Conservation (phyloP, 2,113 vertebrate genomes). For the Apus apus region DNA sequence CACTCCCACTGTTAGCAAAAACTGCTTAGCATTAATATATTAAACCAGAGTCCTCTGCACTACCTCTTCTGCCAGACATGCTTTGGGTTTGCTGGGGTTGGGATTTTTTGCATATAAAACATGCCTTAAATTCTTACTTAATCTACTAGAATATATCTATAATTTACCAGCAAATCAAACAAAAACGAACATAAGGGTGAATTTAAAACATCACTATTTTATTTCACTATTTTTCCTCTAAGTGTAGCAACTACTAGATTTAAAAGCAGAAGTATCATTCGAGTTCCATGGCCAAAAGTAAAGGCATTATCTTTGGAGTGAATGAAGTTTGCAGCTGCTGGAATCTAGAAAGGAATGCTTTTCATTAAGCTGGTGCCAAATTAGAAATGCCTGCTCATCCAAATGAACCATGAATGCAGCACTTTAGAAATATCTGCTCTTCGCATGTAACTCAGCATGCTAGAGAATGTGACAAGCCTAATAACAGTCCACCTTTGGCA, state of each 20-base stretch:
- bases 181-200: not conserved
- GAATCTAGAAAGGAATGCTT: conserved; percentile 69
- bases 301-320: conserved; percentile 66
- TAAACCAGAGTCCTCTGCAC: conserved; percentile 6
- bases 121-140: conserved; percentile 29
- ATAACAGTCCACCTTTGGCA: conserved; percentile 21
- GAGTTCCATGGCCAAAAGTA: conserved; percentile 35
- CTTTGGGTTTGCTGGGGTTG: not conserved
- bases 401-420: conserved; percentile 67
- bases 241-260: not conserved
- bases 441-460: conserved; percentile 64
- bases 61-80: conserved; percentile 4
- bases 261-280: conserved; percentile 36
- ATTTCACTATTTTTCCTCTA: not conserved
- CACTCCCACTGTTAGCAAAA: not conserved
- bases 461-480: conserved; percentile 60
- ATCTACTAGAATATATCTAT: not conserved
- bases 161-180: conserved; percentile 31
- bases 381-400: conserved; percentile 72
- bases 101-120: not conserved
- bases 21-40: not conserved
- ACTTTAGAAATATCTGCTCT: conserved; percentile 68
- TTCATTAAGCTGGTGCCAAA: conserved; percentile 70
- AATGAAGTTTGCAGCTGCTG: conserved; percentile 67
- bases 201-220: not conserved